Conservation (phyloP, 2,797 vertebrate genomes). For the Sebastes miniatus region DNA sequence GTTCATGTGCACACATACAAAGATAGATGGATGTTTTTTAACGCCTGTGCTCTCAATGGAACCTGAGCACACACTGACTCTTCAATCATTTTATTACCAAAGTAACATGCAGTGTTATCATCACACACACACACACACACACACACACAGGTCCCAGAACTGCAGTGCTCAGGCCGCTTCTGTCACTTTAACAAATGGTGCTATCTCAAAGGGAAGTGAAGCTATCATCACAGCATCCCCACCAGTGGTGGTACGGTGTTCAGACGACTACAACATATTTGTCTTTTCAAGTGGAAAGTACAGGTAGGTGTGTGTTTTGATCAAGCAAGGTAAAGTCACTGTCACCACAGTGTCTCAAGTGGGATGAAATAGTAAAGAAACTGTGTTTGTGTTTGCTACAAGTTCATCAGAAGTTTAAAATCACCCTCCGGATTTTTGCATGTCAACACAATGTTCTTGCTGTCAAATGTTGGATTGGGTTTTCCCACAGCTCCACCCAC, state of each 20-base stretch:
- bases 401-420: constrained; percentile 10
- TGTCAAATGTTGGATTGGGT: not conserved
- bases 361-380: not conserved
- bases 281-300: not conserved
- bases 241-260: not conserved
- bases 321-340: not conserved
- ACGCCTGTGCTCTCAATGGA: constrained; percentile 68
- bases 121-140: constrained; percentile 12
- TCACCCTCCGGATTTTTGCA: not conserved
- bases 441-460: not conserved
- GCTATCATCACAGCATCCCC: constrained; percentile 60
- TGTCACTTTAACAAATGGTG: constrained; percentile 78
- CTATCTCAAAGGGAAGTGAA: constrained; percentile 60
- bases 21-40: constrained; percentile 58
- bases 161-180: constrained; percentile 53
- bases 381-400: not conserved
- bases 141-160: constrained; percentile 55
- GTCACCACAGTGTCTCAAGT: not conserved
- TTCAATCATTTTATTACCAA: constrained; percentile 72
- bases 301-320: constrained; percentile 23
- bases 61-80: constrained; percentile 52
- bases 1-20: constrained; percentile 1
- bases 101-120: constrained; percentile 65
- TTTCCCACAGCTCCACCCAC: not conserved
- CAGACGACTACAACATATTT: not conserved